Base-by-base conservation (phyloP, 2,113 vertebrate species). In the Lynx canadensis region DNA sequence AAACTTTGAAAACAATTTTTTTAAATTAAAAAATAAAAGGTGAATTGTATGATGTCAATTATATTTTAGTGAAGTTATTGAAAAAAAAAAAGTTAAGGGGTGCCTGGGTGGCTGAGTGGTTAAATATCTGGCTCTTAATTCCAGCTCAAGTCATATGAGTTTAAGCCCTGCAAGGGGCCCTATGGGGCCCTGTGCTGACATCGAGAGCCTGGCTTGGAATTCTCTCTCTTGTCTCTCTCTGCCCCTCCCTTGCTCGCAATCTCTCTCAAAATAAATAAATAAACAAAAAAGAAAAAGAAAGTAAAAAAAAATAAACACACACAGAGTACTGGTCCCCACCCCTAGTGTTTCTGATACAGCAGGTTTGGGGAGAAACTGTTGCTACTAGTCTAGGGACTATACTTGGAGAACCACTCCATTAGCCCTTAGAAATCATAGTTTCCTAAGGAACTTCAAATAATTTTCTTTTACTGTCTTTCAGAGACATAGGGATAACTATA, bases 391-490 rank as follows among this genome's bases (percentile, higher is more conserved):
- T 88, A 38, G 74, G 52, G 69, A 87, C 41, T 27, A 80, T 48
- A 63, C 41, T 96, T 74, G 55, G 55, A 86, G 82, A 91, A 87
- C 38, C 48, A 86, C 25, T 81, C 48, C 57, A n/a, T 66, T 65
- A 85, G n/a, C 25, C 85, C n/a, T 65, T 15, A 85, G 86, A 74
- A 73, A 73, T 82, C 8, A 68, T 19, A 86, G 11, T 29, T 76
- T 83, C 76, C n/a, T 55, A 36, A 88, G 60, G 18, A 69, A 71
- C n/a, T 76, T 83, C 33, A 96, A 92, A 57, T 71, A 57, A 3
- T 48, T 83, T 95, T 92, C 45, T 95, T 95, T 78, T 84, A 91
- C 8, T 50, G 9, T 88, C 25, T 63, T 45, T 93, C 6, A 80
- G 63, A 88, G 63, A 74, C 11, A 74, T 7, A 92, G 41, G 9